These are phyloP conservation scores for Leptinotarsa peninsularis DNA, from an alignment of 2,888 invertebrate species.

Conservation along the genomic window DNA sequence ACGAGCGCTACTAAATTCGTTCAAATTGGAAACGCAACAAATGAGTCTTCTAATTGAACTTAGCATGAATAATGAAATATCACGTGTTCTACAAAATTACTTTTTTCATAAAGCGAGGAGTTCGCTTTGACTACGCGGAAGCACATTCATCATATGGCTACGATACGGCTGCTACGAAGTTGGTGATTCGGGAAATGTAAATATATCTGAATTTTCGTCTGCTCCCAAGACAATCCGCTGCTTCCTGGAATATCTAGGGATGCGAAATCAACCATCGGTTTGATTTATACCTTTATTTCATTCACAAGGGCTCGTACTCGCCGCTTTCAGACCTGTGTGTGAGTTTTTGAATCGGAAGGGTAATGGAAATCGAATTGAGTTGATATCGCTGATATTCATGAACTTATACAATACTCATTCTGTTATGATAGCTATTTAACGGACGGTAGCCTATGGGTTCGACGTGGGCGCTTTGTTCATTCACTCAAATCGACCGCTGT, in stretches of 20 bases:
- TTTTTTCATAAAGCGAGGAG: conserved; percentile 32
- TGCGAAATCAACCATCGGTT: conserved; percentile 41
- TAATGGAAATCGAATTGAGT: background rate
- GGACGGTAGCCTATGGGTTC: no score
- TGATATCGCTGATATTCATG: no score
- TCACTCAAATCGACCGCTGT: no score
- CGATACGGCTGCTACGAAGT: conserved; percentile 35
- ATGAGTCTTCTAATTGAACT: conserved; percentile 34
- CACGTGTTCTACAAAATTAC: conserved; percentile 35
- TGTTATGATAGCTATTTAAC: no score
- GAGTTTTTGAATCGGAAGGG: background rate
- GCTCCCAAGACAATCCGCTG: conserved; percentile 49
- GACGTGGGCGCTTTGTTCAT: no score
- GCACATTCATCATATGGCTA: conserved; percentile 39
- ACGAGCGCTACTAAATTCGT: conserved; percentile 29
- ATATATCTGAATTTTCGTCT: conserved; percentile 50
- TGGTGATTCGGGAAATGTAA: conserved; percentile 51
- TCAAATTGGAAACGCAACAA: conserved; percentile 26
- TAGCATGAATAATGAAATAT: conserved; percentile 39
- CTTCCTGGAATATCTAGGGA: conserved; percentile 41
- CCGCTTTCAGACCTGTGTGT: background rate
- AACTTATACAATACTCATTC: no score
- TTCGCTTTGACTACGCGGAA: conserved; percentile 27
- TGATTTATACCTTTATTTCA: conserved; percentile 42
- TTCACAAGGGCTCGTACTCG: background rate